phyloP scores from a whole-genome alignment of 2,888 invertebrate genomes.

The Glaucopsyche alexis region DNA sequence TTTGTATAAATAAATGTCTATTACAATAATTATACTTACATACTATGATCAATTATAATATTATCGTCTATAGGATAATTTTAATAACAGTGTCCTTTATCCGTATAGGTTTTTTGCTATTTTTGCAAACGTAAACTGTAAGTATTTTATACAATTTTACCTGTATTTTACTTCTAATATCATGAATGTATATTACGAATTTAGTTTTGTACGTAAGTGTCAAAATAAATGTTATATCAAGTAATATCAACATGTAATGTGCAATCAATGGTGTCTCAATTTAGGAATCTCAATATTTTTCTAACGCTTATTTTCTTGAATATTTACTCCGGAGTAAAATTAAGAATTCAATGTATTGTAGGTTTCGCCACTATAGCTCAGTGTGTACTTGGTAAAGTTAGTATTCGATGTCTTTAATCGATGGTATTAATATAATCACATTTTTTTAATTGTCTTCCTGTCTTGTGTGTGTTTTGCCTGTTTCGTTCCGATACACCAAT shows the following conservation, averaged over 20 bases:
- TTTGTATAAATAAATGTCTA: conserved; percentile 2
- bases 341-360: conserved; percentile 8
- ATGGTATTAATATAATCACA: neutral
- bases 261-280: no score
- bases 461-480: no score
- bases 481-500: no score
- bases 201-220: neutral
- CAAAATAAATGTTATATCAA: neutral
- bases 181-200: neutral
- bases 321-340: neutral
- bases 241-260: neutral
- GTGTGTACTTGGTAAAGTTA: neutral
- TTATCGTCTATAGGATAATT: neutral
- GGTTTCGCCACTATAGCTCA: neutral
- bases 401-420: neutral
- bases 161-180: neutral
- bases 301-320: no score
- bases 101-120: neutral
- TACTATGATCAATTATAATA: neutral
- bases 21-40: no score
- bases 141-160: neutral
- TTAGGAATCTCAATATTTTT: no score
- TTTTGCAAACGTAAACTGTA: neutral
- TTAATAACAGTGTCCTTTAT: neutral
- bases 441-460: neutral